These are phyloP conservation scores for Hydropsyche betteni DNA, from an alignment of 2,888 invertebrate species.

Conservation along the genomic window DNA sequence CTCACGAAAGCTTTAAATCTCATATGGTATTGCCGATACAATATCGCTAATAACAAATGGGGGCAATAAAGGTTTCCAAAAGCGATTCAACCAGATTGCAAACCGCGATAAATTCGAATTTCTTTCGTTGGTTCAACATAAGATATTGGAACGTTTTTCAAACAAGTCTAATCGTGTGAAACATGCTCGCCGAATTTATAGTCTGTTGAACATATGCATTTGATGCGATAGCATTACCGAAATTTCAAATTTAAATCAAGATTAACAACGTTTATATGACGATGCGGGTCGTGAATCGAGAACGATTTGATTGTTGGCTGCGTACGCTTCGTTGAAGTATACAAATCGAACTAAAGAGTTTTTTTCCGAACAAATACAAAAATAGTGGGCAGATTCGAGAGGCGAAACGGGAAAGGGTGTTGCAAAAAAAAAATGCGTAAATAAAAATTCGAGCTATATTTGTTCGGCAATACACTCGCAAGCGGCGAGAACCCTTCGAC, in stretches of 20 bases:
- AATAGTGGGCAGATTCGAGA: conserved; percentile 1
- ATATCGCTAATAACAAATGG: too few species aligned
- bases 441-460: conserved; percentile 24
- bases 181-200: not conserved
- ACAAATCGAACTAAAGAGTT: not conserved
- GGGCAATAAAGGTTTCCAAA: too few species aligned
- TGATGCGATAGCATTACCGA: conserved; percentile 29
- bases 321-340: too few species aligned
- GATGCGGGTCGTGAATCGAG: too few species aligned
- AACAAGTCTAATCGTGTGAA: too few species aligned
- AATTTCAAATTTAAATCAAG: conserved; percentile 34
- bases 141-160: too few species aligned
- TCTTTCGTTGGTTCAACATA: too few species aligned
- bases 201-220: conserved; percentile 20
- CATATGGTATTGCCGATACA: too few species aligned
- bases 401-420: not conserved
- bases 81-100: too few species aligned
- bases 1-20: too few species aligned
- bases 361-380: conserved; percentile 29
- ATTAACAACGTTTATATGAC: not conserved
- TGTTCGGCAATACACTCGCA: conserved; percentile 18
- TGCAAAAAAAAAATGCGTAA: not conserved
- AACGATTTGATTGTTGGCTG: too few species aligned
- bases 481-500: conserved; percentile 1
- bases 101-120: too few species aligned